Percentiles rank a stretch among this genome's conserved stretches.
These are phyloP conservation scores for human DNA, from an alignment of 2,113 vertebrate species.

Conservation along the genomic window GRCh38 chr12:45201501-45202000, in stretches of 20 bases:
- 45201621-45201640: background rate
- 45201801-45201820: background rate
- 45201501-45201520: slow-evolving; percentile 80
- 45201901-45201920: background rate
- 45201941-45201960: background rate
- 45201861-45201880: background rate
- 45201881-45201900: background rate
- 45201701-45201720: background rate
- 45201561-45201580: background rate
- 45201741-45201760: background rate
- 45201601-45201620: background rate
- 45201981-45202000: background rate
- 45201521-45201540: slow-evolving; percentile 86
- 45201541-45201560: slow-evolving; percentile 88
- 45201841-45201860: background rate
- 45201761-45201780: background rate
- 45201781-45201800: background rate
- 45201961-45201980: background rate
- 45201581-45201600: background rate
- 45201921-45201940: background rate
- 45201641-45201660: background rate
- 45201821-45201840: background rate
- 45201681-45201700: background rate
- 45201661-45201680: background rate
- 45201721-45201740: background rate